These are phyloP conservation scores for Holcopasites calliopsidis DNA, from an alignment of 1,140 invertebrate genomes.

Conservation along the genomic window DNA sequence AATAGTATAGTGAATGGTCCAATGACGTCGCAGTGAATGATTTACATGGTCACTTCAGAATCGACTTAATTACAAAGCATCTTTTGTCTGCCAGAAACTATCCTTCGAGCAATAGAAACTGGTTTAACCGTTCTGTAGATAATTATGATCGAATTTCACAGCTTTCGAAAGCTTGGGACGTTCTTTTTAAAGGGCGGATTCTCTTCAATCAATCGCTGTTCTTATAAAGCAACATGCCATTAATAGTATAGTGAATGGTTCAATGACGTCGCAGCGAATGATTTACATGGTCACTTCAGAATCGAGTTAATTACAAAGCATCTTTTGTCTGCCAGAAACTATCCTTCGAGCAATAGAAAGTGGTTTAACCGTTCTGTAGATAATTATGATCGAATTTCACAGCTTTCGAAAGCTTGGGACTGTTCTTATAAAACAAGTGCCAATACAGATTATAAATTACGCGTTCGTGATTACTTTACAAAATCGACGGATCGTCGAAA, in stretches of 20 bases:
- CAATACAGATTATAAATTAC: too few species aligned
- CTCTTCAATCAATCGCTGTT: too few species aligned
- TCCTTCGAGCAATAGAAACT: neutral
- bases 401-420: too few species aligned
- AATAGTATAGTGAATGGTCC: conserved; percentile 35
- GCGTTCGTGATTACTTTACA: conserved; percentile 9
- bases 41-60: neutral
- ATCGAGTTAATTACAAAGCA: conserved; percentile 25
- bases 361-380: too few species aligned
- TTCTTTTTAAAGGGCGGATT: too few species aligned
- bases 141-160: too few species aligned
- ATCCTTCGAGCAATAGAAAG: neutral
- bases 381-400: too few species aligned
- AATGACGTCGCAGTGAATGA: conserved; percentile 29
- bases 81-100: neutral
- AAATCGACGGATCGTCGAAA: neutral
- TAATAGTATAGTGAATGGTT: conserved; percentile 41
- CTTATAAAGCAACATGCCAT: conserved; percentile 25
- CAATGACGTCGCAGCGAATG: conserved; percentile 27
- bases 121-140: too few species aligned
- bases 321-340: neutral
- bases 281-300: neutral
- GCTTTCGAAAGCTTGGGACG: too few species aligned
- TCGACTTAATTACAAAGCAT: conserved; percentile 24
- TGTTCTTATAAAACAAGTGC: too few species aligned